A percentile compares a stretch with the other conserved stretches of the same genome.
Conservation (phyloP, 2,797 vertebrate genomes). For the Melanotaenia parkinsoni region DNA sequence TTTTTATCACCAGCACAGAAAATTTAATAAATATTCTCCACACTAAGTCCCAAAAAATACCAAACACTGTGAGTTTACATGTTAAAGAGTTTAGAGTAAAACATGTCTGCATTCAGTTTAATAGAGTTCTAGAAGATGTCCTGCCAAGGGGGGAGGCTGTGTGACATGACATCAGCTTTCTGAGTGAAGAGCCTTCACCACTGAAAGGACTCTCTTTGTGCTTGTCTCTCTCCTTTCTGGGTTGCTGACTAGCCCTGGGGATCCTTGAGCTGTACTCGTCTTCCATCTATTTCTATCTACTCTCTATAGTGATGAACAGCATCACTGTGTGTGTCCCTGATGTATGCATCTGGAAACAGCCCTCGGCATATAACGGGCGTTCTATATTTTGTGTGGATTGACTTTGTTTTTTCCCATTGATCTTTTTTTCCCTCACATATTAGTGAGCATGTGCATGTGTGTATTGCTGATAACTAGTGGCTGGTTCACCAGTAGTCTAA, state of each 20-base stretch:
- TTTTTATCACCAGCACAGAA: too few species aligned
- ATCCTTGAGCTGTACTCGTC: constrained; percentile 39
- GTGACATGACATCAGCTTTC: constrained; percentile 48
- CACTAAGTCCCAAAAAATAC: too few species aligned
- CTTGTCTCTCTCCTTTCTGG: constrained; percentile 26
- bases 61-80: too few species aligned
- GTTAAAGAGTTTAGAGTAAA: background rate
- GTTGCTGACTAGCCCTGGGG: constrained; percentile 53
- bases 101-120: background rate
- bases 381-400: constrained; percentile 32
- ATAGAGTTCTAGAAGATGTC: constrained; percentile 37
- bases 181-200: constrained; percentile 45
- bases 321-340: constrained; percentile 22
- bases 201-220: constrained; percentile 65
- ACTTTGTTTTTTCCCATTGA: constrained; percentile 19
- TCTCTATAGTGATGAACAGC: constrained; percentile 47
- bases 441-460: constrained; percentile 5
- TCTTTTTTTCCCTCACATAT: constrained; percentile 19
- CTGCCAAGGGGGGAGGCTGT: constrained; percentile 32
- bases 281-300: constrained; percentile 50
- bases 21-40: too few species aligned
- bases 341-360: constrained; percentile 50
- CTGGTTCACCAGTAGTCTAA: constrained; percentile 56
- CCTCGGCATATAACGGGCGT: constrained; percentile 31
- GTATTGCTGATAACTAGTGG: constrained; percentile 18